Conservation (phyloP, 92 coral and sea anemone species). For the Epizoanthus illoricatus region DNA sequence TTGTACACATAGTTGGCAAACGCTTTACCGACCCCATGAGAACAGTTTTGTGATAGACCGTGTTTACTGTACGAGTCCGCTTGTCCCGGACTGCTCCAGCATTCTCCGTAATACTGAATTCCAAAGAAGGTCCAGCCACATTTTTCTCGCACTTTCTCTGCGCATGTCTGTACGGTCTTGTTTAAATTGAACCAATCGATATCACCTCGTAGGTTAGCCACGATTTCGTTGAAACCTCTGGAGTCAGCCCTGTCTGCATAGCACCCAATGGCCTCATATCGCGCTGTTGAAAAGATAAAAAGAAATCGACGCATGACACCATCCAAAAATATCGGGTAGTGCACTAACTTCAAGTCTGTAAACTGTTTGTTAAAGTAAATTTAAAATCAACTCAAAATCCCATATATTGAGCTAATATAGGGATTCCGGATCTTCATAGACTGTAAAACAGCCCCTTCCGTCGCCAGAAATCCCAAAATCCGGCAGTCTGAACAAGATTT, state of each 20-base stretch:
- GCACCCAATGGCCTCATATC: not conserved
- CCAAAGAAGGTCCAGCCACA: slow-evolving; percentile 38
- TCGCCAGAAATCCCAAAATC: too few relatives aligned
- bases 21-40: not conserved
- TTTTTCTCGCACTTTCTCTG: slow-evolving; percentile 24
- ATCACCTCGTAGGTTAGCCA: slow-evolving; percentile 14
- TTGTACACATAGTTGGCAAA: slow-evolving; percentile 25
- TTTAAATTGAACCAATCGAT: slow-evolving; percentile 30
- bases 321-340: not conserved
- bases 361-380: not conserved
- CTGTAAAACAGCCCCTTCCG: too few relatives aligned
- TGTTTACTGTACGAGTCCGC: not conserved
- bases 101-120: slow-evolving; percentile 25
- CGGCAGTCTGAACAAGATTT: too few relatives aligned
- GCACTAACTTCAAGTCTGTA: not conserved
- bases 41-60: not conserved
- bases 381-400: too few relatives aligned
- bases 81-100: slow-evolving; percentile 30
- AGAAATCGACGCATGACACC: not conserved
- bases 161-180: slow-evolving; percentile 27
- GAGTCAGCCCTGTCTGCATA: not conserved
- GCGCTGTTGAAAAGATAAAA: not conserved
- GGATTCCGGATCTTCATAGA: too few relatives aligned
- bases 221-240: not conserved
- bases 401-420: too few relatives aligned